Base-by-base conservation (phyloP, 2,888 invertebrate species). In the Tholera decimalis region DNA sequence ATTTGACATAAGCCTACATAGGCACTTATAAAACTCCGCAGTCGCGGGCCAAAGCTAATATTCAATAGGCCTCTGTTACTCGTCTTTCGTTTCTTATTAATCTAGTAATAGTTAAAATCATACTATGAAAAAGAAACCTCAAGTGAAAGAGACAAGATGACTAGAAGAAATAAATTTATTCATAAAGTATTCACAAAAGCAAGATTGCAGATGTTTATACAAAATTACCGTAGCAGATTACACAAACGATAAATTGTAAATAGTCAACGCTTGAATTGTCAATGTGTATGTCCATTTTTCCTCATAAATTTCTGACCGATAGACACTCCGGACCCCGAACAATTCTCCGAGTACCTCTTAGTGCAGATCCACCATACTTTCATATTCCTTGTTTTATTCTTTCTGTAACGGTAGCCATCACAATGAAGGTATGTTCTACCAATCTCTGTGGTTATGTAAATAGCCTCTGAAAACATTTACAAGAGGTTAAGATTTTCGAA, bases 351-450 rank as follows among this genome's bases (percentile, higher is more conserved):
- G 5, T 50, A 20, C 46, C 79, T 67, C 5, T 65, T 61, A 8
- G 55, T 67, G 37, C 83, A 83, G 1, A 76, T 51, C 83, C 83
- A 83, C 79, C 82, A 83, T 0, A 61, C 47, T 67, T 77, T 82
- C 5, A 30, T 39, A 9, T 61, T 59, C 3, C 53, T 46, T 6
- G 28, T 35, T 24, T 49, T 66, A n/a, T 79, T 79, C 20, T 53
- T 79, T 46, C 77, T 70, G 44, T 79, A 79, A 3, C 55, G 51
- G 30, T 79, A 74, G 3, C 80, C 77, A n/a, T 71, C 73, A 2
- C 47, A 67, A 26, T 37, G 51, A 5, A 62, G 50, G 41, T 65
- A 71, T 2, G 43, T 39, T 64, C 44, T 73, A 22, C 79, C 77
- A 11, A 39, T 47, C 18, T 46, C 22, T 43, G 61, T 58, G n/a